phyloP scores from a whole-genome alignment of 2,888 invertebrate species.

The Trichacis sp. region DNA sequence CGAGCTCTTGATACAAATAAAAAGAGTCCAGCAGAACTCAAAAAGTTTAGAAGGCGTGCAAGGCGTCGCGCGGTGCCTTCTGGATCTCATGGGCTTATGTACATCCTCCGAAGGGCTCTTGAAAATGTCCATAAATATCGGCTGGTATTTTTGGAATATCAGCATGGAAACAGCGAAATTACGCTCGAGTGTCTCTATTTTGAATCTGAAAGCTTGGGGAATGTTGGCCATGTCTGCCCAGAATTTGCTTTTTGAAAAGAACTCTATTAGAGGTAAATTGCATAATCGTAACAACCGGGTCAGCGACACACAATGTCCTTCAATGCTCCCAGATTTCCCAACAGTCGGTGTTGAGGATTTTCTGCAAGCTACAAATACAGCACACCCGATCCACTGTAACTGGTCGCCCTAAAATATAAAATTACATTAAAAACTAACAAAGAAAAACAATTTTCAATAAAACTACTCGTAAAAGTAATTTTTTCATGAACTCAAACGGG shows the following conservation, averaged over 20 bases:
- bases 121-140: slow-evolving; percentile 90
- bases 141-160: slow-evolving; percentile 92
- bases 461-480: too few species aligned
- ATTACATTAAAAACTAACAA: too few species aligned
- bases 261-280: slow-evolving; percentile 92
- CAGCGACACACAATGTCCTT: slow-evolving; percentile 92
- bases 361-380: slow-evolving; percentile 90
- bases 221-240: slow-evolving; percentile 96
- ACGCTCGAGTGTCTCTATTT: slow-evolving; percentile 86
- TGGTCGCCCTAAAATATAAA: too few species aligned
- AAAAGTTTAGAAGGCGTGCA: slow-evolving; percentile 88
- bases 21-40: slow-evolving; percentile 94
- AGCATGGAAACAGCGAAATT: slow-evolving; percentile 94
- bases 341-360: slow-evolving; percentile 85
- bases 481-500: too few species aligned
- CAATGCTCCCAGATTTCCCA: slow-evolving; percentile 78
- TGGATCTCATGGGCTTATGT: slow-evolving; percentile 72
- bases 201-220: slow-evolving; percentile 83
- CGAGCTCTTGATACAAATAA: slow-evolving; percentile 89
- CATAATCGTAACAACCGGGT: slow-evolving; percentile 90
- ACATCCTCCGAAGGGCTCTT: slow-evolving; percentile 75
- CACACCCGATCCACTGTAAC: slow-evolving; percentile 94
- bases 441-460: too few species aligned
- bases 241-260: slow-evolving; percentile 92
- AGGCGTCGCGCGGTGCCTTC: slow-evolving; percentile 79